Conservation (phyloP, 1,140 invertebrate genomes). For the Drosophila athabasca region DNA sequence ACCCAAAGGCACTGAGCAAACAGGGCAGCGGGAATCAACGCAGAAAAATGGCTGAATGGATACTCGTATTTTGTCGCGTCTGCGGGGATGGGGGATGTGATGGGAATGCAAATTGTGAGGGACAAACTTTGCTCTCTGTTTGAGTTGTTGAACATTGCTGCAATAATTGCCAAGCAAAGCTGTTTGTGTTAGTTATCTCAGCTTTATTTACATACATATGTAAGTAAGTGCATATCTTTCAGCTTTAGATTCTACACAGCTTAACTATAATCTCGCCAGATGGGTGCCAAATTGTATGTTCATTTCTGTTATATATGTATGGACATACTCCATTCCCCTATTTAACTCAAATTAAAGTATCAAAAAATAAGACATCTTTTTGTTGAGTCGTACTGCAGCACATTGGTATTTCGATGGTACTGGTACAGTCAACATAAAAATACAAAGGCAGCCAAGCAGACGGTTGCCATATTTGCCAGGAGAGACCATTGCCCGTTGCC, state of each 20-base stretch:
- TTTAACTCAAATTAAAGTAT: not conserved
- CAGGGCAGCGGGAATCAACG: not conserved
- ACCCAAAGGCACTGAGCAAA: conserved; percentile 1
- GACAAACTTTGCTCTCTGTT: conserved; percentile 18
- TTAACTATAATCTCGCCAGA: no score
- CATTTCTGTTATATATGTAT: no score
- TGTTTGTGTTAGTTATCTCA: conserved; percentile 25
- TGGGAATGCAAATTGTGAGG: not conserved
- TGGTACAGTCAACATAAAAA: not conserved
- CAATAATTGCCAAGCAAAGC: conserved; percentile 32
- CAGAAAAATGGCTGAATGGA: not conserved
- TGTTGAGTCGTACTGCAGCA: no score
- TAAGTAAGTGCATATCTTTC: not conserved
- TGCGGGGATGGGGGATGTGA: not conserved
- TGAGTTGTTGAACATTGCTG: conserved; percentile 11
- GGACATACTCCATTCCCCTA: not conserved
- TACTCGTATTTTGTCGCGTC: not conserved
- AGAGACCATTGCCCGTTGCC: conserved; percentile 3
- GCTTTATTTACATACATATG: conserved; percentile 5
- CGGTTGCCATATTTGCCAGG: conserved; percentile 16
- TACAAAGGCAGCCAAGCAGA: conserved; percentile 10
- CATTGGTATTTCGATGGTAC: not conserved
- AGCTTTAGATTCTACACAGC: no score
- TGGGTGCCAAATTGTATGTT: no score
- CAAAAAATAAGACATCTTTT: no score